Conservation (phyloP, 2,113 vertebrate species). For the Anoplopoma fimbria region DNA sequence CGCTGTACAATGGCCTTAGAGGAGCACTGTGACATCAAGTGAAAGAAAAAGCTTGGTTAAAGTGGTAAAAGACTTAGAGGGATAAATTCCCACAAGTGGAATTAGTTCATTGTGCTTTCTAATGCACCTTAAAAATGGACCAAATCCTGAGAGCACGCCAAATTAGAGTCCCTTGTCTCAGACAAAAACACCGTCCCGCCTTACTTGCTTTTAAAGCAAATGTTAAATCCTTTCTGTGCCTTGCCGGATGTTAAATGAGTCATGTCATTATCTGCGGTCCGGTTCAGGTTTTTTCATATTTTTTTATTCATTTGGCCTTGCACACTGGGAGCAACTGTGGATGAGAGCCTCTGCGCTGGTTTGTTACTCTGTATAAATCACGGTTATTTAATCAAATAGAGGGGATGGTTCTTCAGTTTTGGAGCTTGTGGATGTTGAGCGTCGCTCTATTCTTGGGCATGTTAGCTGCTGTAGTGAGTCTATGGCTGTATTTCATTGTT, state of each 20-base stretch:
- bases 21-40: not conserved
- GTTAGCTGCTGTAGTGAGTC: slow-evolving; percentile 6
- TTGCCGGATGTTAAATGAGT: slow-evolving; percentile 19
- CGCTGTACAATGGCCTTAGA: not conserved
- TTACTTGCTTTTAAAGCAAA: slow-evolving; percentile 6
- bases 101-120: slow-evolving; percentile 21
- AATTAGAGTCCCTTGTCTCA: not conserved
- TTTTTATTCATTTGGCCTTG: slow-evolving; percentile 1
- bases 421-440: not conserved
- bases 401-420: not conserved
- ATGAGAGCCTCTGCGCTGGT: slow-evolving; percentile 8
- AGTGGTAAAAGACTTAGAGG: not conserved
- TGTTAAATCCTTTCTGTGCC: not conserved
- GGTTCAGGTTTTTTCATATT: slow-evolving; percentile 12
- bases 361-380: slow-evolving; percentile 40
- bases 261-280: slow-evolving; percentile 13
- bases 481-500: slow-evolving; percentile 36
- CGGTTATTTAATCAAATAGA: slow-evolving; percentile 44
- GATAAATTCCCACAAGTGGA: not conserved
- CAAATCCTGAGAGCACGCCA: not conserved
- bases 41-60: slow-evolving; percentile 20
- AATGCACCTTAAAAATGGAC: slow-evolving; percentile 23
- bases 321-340: slow-evolving; percentile 12
- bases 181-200: not conserved
- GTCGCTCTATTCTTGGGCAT: not conserved